Evolutionary conservation across 2,797 vertebrate genomes (phyloP), one percentile per base, ranked within the genome.

Genomic region (Tangara arthus): DNA sequence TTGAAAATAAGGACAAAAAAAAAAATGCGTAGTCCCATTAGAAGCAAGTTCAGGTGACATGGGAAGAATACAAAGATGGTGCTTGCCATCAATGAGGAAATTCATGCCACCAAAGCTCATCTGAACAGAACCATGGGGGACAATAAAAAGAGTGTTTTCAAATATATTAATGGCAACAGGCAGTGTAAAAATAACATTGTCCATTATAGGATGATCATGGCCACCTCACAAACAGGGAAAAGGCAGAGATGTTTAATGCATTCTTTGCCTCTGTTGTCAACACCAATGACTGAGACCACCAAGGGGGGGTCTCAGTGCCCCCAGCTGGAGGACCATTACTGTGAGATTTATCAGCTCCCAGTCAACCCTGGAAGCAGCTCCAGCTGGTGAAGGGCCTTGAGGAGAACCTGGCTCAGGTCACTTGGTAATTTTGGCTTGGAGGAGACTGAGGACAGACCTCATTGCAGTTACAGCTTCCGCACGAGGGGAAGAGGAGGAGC

Each of bases 361-460:
- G 13, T 17, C 55, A 46, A 14, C 7, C 11, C 28, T 68, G 28
- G 20, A 46, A 46, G 39, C 1, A 1, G 28, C 46, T 76, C 27
- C n/a, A 60, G 39, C 28, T 60, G n/a, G 23, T 46, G 39, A 60
- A 60, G 23, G 6, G 46, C 46, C 63, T 34, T 24, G 23, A 76
- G 46, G 28, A 60, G 19, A 52, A 59, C n/a, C 7, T 0, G 0
- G 55, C 13, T 32, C 7, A 28, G 39, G 13, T n/a, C 46, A 37
- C 28, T 60, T 24, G 46, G 23, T 44, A 2, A 0, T 23, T 68
- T 60, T 0, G 0, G n/a, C 4, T 44, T 24, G 23, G 32, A 68
- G 28, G 55, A 76, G 23, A 21, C 23, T 8, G 13, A 76, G n/a
- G 19, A 1, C 10, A 76, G 8, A 37, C 10, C 6, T 8, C 63